Evolutionary conservation across 1,140 invertebrate genomes (phyloP).

Genomic region (Drosophila pseudoobscura): DNA sequence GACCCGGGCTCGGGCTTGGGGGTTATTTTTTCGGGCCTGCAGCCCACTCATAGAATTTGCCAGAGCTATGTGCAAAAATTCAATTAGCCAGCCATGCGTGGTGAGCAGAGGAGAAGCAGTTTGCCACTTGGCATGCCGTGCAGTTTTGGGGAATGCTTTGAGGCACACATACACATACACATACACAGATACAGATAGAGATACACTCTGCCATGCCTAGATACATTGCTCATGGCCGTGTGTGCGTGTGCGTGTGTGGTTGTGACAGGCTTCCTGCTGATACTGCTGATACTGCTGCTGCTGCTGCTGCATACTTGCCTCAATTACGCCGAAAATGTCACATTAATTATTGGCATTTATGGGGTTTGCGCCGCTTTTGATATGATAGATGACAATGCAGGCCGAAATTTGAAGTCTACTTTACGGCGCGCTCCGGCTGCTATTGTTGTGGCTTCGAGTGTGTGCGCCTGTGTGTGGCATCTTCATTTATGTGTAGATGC

Average conservation of each 20-base stretch:
- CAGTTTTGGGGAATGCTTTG: constrained; percentile 71
- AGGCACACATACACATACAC: constrained; percentile 24
- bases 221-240: constrained; percentile 25
- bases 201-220: constrained; percentile 42
- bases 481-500: constrained; percentile 15
- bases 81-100: constrained; percentile 65
- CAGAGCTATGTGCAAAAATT: constrained; percentile 63
- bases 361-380: constrained; percentile 74
- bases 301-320: constrained; percentile 56
- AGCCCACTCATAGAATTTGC: constrained; percentile 35
- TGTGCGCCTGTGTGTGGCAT: constrained; percentile 47
- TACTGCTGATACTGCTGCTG: constrained; percentile 23
- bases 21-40: constrained; percentile 10
- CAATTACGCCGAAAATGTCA: constrained; percentile 79
- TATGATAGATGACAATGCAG: constrained; percentile 68
- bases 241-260: constrained; percentile 31
- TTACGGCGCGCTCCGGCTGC: constrained; percentile 35
- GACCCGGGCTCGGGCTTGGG: background rate
- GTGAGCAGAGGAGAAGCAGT: constrained; percentile 48
- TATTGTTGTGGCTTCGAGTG: constrained; percentile 54
- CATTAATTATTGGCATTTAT: constrained; percentile 82
- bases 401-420: constrained; percentile 59
- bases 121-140: constrained; percentile 72
- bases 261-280: constrained; percentile 35
- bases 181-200: constrained; percentile 28